A percentile compares a stretch with the other conserved stretches of the same genome.
Evolutionary conservation across 2,113 vertebrate genomes (phyloP).

Genomic region (Otis tarda): DNA sequence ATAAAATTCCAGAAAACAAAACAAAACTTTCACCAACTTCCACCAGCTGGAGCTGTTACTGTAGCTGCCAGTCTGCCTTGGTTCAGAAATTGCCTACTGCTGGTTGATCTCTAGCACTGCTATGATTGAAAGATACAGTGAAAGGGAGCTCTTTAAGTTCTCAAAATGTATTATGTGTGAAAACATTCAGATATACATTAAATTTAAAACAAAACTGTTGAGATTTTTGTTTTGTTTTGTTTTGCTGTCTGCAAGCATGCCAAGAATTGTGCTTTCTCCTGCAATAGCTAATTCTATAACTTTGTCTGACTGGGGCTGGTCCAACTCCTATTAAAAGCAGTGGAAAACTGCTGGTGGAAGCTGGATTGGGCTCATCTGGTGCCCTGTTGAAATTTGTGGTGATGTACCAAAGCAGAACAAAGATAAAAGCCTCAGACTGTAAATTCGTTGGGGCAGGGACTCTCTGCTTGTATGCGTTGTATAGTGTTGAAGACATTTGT

Average conservation of each 20-base stretch:
- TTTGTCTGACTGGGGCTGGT: neutral
- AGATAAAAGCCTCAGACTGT: conserved; percentile 43
- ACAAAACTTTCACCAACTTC: conserved; percentile 59
- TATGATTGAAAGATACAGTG: conserved; percentile 33
- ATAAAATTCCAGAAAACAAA: conserved; percentile 14
- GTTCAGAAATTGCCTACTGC: conserved; percentile 30
- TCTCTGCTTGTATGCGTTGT: conserved; percentile 39
- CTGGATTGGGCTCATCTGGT: conserved; percentile 1
- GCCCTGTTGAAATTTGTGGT: conserved; percentile 16
- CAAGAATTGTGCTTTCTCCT: neutral
- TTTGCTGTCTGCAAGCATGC: neutral
- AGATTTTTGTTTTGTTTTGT: neutral
- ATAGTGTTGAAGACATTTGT: conserved; percentile 63
- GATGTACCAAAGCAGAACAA: conserved; percentile 10
- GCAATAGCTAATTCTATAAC: neutral
- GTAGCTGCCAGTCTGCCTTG: conserved; percentile 41
- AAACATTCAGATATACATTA: conserved; percentile 34
- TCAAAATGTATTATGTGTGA: conserved; percentile 47
- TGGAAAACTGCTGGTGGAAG: conserved; percentile 4
- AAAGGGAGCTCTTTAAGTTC: conserved; percentile 39
- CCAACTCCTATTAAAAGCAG: neutral
- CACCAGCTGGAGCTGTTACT: conserved; percentile 63
- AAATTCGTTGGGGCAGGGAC: conserved; percentile 19
- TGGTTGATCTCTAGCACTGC: neutral
- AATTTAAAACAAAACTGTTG: conserved; percentile 42